Conservation (phyloP, 2,797 vertebrate species). For the Catostomus latipinnis region DNA sequence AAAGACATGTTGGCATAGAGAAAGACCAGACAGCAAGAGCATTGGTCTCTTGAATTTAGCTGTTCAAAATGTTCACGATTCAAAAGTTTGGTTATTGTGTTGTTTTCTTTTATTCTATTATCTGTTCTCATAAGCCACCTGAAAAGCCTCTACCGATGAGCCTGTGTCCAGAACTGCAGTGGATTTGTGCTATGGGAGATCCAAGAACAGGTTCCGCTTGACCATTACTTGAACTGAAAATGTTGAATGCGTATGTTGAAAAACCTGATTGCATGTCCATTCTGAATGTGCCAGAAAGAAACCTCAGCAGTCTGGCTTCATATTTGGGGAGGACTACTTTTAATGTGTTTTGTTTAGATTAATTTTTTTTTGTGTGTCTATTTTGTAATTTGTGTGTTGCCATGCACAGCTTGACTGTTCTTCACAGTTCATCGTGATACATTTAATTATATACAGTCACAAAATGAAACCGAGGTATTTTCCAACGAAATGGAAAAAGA, state of each 20-base stretch:
- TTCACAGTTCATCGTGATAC: background rate
- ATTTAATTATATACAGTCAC: background rate
- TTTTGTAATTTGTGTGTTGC: slow-evolving; percentile 11
- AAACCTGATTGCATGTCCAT: slow-evolving; percentile 31
- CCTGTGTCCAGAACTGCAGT: slow-evolving; percentile 4
- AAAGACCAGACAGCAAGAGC: background rate
- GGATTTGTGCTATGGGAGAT: background rate
- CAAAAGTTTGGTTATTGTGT: background rate
- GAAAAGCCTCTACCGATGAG: slow-evolving; percentile 1
- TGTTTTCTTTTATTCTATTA: background rate
- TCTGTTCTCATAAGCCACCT: background rate
- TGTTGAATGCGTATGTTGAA: background rate
- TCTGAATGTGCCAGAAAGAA: slow-evolving; percentile 8
- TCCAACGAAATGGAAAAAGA: background rate
- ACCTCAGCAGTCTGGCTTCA: background rate
- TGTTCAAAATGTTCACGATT: background rate
- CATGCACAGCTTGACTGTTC: background rate
- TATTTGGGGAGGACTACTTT: background rate
- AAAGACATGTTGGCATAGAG: slow-evolving; percentile 35
- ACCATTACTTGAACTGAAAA: slow-evolving; percentile 30
- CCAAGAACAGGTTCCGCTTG: slow-evolving; percentile 7
- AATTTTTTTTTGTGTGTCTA: background rate
- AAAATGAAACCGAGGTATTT: background rate
- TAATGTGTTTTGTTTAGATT: too few species aligned
- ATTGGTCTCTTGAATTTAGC: background rate